Conservation (phyloP, 2,888 invertebrate species). For the Orthonevra nobilis region DNA sequence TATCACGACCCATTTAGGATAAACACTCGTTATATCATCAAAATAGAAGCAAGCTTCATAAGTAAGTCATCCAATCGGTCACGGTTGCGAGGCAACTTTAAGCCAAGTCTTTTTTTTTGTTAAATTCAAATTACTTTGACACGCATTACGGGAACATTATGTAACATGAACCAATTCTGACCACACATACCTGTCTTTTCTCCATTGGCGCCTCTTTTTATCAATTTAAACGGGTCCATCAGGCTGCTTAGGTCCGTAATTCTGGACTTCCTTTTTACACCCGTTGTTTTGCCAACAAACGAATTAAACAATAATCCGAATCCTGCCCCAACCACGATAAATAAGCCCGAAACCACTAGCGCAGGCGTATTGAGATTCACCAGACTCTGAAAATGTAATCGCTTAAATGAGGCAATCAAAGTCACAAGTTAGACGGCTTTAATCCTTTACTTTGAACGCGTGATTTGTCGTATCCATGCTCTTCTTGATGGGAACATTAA, state of each 20-base stretch:
- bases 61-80: slow-evolving; percentile 5
- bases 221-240: slow-evolving; percentile 64
- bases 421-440: not conserved
- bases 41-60: too few relatives aligned
- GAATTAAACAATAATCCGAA: slow-evolving; percentile 60
- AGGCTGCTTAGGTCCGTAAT: slow-evolving; percentile 48
- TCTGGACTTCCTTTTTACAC: slow-evolving; percentile 37
- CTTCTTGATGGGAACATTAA: slow-evolving; percentile 82
- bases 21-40: too few relatives aligned
- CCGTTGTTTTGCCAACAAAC: slow-evolving; percentile 46
- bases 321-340: slow-evolving; percentile 81
- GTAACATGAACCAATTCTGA: too few relatives aligned
- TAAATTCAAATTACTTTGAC: not conserved
- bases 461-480: slow-evolving; percentile 76
- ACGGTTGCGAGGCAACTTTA: not conserved
- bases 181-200: slow-evolving; percentile 64
- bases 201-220: slow-evolving; percentile 52
- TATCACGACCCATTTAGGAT: too few relatives aligned
- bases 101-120: not conserved
- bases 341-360: slow-evolving; percentile 81
- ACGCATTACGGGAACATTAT: slow-evolving; percentile 9
- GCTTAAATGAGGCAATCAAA: not conserved
- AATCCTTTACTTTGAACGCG: slow-evolving; percentile 69
- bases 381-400: slow-evolving; percentile 73
- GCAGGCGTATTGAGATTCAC: slow-evolving; percentile 83